Evolutionary conservation across 2,888 invertebrate species (phyloP), one percentile per base, ranked within the genome.

Genomic region (Habroteleia sp.): DNA sequence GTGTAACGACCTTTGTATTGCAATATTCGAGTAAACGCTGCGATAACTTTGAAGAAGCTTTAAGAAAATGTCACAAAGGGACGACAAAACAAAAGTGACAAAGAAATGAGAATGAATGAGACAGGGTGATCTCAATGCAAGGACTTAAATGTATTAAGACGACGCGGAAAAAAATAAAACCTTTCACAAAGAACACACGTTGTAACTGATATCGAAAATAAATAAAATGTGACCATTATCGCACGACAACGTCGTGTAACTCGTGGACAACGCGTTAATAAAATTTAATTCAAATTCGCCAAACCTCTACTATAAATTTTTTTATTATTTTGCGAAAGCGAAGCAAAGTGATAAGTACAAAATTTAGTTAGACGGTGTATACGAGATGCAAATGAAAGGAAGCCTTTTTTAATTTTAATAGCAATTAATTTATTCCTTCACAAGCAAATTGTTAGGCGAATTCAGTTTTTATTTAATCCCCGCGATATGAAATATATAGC

Each of bases 1-100:
- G 33, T 66, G 66, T 71, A 77, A 71, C 62, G 76, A 74, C 63
- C 65, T 52, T 60, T 73, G 75, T 77, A 74, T 74, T 65, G 48
- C 71, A 44, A 44, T 69, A 63, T 50, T 42, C 37, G 1, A 14
- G 58, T 27, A 41, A 65, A 58, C 60, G 41, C 6, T 58, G 33
- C 35, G 42, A 17, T 37, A 58, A 66, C 27, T 41, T 69, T 56
- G 41, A 65, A 33, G 37, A 13, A 35, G 16, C 10, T 63, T 20
- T 33, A 14, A 41, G 56, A 39, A 62, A 63, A 39, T 17, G 44
- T 48, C 23, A 8, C 56, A 23, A 63, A 72, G 23, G 13, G 3
- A 29, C 16, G 11, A 14, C 6, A 42, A 69, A 69, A 23, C 6
- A 17, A 29, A 25, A 29, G 25, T 25, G 54, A 62, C 48, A 44